phyloP scores from a whole-genome alignment of 2,113 vertebrate species.

The Indri indri region DNA sequence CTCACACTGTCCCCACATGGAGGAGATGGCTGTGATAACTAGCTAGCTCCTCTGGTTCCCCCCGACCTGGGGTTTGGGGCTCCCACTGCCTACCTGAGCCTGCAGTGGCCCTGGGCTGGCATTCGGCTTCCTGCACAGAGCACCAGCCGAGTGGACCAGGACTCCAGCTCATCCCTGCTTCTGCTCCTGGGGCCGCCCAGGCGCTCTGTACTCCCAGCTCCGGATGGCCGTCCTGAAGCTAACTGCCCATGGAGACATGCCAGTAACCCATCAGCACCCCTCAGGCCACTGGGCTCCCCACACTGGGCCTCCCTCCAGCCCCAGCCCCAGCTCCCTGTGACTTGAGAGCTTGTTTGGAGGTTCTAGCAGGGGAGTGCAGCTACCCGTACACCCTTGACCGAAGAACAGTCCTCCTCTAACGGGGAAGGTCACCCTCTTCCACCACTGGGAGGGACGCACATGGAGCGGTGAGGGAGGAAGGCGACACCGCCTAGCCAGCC shows the following conservation, averaged over 20 bases:
- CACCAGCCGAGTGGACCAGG: background rate
- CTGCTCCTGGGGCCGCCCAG: background rate
- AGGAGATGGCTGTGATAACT: background rate
- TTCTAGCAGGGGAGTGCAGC: too few relatives aligned
- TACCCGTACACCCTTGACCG: too few relatives aligned
- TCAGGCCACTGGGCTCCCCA: background rate
- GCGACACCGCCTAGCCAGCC: too few relatives aligned
- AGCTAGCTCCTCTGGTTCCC: background rate
- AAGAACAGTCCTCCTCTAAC: too few relatives aligned
- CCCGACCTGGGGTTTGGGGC: background rate
- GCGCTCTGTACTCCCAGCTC: background rate
- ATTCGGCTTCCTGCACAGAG: background rate
- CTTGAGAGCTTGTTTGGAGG: too few relatives aligned
- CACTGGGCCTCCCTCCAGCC: background rate
- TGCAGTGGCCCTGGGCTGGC: background rate
- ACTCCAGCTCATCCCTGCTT: background rate
- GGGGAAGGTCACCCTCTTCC: too few relatives aligned
- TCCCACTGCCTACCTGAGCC: background rate
- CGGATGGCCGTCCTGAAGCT: background rate
- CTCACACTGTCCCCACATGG: background rate
- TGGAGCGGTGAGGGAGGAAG: too few relatives aligned
- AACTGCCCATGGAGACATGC: background rate
- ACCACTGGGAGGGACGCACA: too few relatives aligned
- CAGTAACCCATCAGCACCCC: background rate
- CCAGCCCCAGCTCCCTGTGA: background rate